Base-by-base conservation (phyloP, 2,113 vertebrate genomes). In the Strigops habroptila region DNA sequence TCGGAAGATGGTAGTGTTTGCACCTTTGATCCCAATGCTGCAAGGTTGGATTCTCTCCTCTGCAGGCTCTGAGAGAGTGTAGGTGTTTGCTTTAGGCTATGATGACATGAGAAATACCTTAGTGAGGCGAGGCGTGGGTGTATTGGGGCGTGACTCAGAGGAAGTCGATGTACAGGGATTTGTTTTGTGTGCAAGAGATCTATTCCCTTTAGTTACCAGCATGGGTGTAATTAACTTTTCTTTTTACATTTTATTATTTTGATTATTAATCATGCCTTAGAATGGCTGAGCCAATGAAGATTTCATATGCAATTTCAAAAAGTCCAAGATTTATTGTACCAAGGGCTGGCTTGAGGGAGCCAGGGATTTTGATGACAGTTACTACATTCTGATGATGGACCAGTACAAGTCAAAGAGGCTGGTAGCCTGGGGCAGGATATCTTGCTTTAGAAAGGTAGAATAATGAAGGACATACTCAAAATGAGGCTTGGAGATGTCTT, bases 31-130 rank as follows among this genome's bases (percentile, higher is more conserved):
- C 85, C 69, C 64, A 67, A 24, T 9, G 80, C 82, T 91, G 80
- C 67, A 80, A 93, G 73, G 68, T 14, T 94, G 88, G 27, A 8
- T n/a, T 96, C 86, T 94, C 79, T 92, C 63, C 73, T 52, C 80
- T 95, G 71, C 83, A 91, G 87, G 87, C 77, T 51, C 3, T 1
- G 5, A 85, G 84, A 65, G 53, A 88, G 85, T 95, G 97, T 96
- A 97, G 97, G 96, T 97, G 97, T 98, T 97, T 97, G 97, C 97
- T 97, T 90, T 91, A 86, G 94, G 57, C 97, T 97, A 97, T 3
- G 84, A 97, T 97, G 97, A 97, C 97, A 98, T 94, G 97, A 91
- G 63, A 92, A 98, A 98, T 98, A 97, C 97, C 97, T 98, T 59
- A 96, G 96, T 67, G 81, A 98, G 98, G 98, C 49, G 98, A 98